Base-by-base conservation (phyloP, 2,888 invertebrate genomes). In the Heliconius erato region DNA sequence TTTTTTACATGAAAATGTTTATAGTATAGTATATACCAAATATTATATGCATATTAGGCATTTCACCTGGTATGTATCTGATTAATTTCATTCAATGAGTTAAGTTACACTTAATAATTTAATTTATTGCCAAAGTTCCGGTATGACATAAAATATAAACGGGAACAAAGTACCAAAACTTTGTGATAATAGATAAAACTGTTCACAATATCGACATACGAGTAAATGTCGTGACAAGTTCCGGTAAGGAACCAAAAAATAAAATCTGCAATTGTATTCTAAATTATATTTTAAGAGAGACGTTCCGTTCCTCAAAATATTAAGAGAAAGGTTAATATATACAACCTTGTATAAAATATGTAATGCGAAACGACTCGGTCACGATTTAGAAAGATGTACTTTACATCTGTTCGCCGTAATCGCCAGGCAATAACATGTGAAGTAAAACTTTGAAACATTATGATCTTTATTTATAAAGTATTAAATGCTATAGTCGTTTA, bases 261-360 rank as follows among this genome's bases (percentile, higher is more conserved):
- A 54, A 44, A 74, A 74, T 59, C 14, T 12, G n/a, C 82, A 80
- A 80, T 74, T 83, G 74, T 82, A 84, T 76, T 79, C 79, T 69
- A 44, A 79, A 76, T 91, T 90, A 90, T 92, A 91, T 92, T 92
- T 16, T 88, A 87, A 88, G 81, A 16, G 59, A 72, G 68, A 74
- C 76, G 67, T 80, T 68, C 26, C 68, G 67, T 80, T 68, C 26
- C 68, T 88, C 88, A 90, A 89, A 91, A 91, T 90, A 88, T 84
- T 80, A 84, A 87, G 90, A 89, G 91, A 93, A 91, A 94, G 93
- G 93, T 91, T 90, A 91, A 90, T 89, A 87, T 86, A 86, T 86
- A 84, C 84, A 87, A 89, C 88, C 89, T 86, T 86, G 87, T 80
- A 84, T 86, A 86, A 86, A 88, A 86, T 86, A 87, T 85, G 85